These are phyloP conservation scores for Anguilla marmorata DNA, from an alignment of 2,797 vertebrate genomes.

Conservation along the genomic window DNA sequence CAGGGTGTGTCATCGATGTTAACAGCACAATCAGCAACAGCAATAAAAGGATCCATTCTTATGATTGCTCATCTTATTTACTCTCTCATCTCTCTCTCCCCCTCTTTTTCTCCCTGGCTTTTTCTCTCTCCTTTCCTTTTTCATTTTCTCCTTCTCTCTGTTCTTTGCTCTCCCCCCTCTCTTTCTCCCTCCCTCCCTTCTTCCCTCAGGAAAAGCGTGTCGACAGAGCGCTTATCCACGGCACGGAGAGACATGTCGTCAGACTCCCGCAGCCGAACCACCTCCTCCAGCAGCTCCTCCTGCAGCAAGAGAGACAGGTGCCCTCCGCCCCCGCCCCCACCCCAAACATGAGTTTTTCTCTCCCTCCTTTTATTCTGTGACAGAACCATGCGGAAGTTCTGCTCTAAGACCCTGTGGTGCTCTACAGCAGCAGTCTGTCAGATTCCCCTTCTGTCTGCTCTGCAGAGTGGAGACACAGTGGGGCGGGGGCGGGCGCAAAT, in stretches of 20 bases:
- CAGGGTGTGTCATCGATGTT: background rate
- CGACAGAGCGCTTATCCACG: conserved; percentile 83
- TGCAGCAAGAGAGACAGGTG: conserved; percentile 71
- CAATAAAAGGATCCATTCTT: background rate
- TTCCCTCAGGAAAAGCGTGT: conserved; percentile 77
- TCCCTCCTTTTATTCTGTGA: background rate
- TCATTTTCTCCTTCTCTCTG: background rate
- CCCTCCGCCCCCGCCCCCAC: background rate
- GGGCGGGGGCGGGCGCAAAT: background rate
- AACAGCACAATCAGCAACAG: background rate
- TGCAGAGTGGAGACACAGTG: background rate
- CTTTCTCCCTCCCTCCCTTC: background rate
- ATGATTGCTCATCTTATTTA: background rate
- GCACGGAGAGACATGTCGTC: conserved; percentile 72
- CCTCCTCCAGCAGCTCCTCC: conserved; percentile 81
- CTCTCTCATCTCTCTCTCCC: background rate
- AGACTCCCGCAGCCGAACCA: conserved; percentile 81
- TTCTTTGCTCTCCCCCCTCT: background rate
- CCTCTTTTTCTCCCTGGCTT: background rate
- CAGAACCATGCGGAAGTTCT: background rate
- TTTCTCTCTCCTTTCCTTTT: background rate
- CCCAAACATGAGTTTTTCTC: background rate
- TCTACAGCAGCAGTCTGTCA: background rate
- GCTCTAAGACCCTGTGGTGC: background rate
- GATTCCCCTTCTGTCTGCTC: background rate